These are phyloP conservation scores for Melanotaenia nigrans DNA, from an alignment of 2,797 vertebrate species.

Conservation along the genomic window DNA sequence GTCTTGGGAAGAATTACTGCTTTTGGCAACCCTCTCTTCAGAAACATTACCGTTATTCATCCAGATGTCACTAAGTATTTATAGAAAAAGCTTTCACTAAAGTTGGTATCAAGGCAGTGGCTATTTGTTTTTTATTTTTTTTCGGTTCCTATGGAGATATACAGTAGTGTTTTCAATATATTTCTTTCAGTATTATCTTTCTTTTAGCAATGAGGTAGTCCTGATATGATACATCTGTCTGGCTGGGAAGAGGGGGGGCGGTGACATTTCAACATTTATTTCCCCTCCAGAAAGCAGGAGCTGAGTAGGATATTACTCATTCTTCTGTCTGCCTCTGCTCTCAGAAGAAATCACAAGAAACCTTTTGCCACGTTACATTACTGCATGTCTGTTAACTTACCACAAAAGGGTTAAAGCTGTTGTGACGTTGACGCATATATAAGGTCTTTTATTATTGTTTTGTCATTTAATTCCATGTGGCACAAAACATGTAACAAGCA, in stretches of 20 bases:
- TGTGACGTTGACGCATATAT: not conserved
- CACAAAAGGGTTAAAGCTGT: slow-evolving; percentile 1
- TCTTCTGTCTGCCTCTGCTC: slow-evolving; percentile 33
- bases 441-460: no score
- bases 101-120: slow-evolving; percentile 22
- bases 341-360: not conserved
- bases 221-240: slow-evolving; percentile 62
- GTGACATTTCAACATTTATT: slow-evolving; percentile 76
- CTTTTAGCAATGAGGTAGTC: slow-evolving; percentile 37
- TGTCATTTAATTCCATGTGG: not conserved
- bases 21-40: slow-evolving; percentile 28
- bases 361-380: slow-evolving; percentile 38
- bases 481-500: not conserved
- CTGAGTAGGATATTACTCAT: slow-evolving; percentile 66
- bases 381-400: slow-evolving; percentile 4
- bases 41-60: slow-evolving; percentile 49
- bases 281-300: slow-evolving; percentile 45
- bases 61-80: slow-evolving; percentile 58
- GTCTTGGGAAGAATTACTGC: slow-evolving; percentile 54
- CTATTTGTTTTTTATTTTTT: no score
- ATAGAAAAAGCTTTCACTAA: slow-evolving; percentile 24
- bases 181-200: slow-evolving; percentile 53
- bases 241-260: slow-evolving; percentile 29
- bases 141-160: no score
- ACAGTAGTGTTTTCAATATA: no score